Percentiles rank a stretch among this genome's conserved stretches.
phyloP scores from a whole-genome alignment of 2,888 invertebrate genomes.

The Coenonympha arcania region DNA sequence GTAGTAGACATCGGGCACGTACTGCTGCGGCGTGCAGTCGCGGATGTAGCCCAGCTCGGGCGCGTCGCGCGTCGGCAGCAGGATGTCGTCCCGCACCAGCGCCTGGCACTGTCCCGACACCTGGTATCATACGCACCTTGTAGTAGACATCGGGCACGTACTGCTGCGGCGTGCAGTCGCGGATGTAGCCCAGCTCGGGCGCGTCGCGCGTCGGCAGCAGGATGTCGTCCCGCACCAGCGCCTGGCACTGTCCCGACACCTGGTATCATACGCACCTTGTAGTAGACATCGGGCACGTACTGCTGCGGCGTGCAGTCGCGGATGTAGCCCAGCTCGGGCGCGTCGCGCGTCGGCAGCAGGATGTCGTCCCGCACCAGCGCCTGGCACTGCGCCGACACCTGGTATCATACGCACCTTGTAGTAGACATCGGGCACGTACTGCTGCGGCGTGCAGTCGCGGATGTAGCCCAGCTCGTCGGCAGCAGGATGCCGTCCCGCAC shows the following conservation, averaged over 20 bases:
- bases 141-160: constrained; percentile 99
- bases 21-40: constrained; percentile 93
- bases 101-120: constrained; percentile 99
- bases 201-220: constrained; percentile 97
- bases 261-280: too few relatives aligned
- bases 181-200: constrained; percentile 95
- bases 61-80: constrained; percentile 97
- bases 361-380: constrained; percentile 94
- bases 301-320: constrained; percentile 93
- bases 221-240: constrained; percentile 93
- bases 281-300: constrained; percentile 99
- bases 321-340: constrained; percentile 96
- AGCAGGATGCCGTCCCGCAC: constrained; percentile 94
- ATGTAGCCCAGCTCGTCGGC: constrained; percentile 97
- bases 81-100: constrained; percentile 91
- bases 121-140: too few relatives aligned
- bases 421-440: constrained; percentile 99
- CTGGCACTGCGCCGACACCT: constrained; percentile 98
- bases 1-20: constrained; percentile 99
- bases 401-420: too few relatives aligned
- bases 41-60: constrained; percentile 97
- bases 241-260: constrained; percentile 98
- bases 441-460: constrained; percentile 91
- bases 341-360: constrained; percentile 96
- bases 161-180: constrained; percentile 92